phyloP scores from a whole-genome alignment of 2,113 vertebrate genomes.

The Phalacrocorax pelagicus region DNA sequence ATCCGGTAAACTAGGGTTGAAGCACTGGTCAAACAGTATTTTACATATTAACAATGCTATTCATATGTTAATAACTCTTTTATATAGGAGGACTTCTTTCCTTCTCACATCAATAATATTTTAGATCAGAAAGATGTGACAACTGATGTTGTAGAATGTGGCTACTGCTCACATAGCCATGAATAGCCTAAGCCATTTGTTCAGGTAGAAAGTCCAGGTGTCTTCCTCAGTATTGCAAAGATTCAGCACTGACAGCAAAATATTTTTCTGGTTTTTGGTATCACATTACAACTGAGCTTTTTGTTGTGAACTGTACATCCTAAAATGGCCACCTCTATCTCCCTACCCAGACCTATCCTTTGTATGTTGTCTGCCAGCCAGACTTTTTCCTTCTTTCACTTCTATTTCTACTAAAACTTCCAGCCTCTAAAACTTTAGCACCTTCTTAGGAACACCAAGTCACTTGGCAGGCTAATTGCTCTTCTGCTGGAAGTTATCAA shows the following conservation, averaged over 20 bases:
- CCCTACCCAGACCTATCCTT: not conserved
- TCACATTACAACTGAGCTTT: not conserved
- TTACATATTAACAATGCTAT: not conserved
- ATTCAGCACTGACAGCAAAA: not conserved
- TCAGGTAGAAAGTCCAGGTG: not conserved
- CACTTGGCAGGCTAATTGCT: constrained; percentile 55
- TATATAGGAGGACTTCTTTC: not conserved
- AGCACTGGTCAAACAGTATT: not conserved
- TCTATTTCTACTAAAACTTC: not conserved
- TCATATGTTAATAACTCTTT: not conserved
- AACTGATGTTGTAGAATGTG: not conserved
- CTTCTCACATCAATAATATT: not conserved
- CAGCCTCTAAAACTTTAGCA: not conserved
- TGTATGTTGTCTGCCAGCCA: not conserved
- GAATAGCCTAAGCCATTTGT: not conserved
- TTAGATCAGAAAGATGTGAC: not conserved
- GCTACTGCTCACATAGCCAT: not conserved
- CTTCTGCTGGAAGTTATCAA: constrained; percentile 44
- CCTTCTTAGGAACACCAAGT: constrained; percentile 36
- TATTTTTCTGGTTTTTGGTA: not conserved
- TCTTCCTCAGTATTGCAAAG: not conserved
- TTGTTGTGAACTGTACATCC: not conserved
- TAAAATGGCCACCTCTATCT: not conserved
- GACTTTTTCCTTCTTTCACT: not conserved
- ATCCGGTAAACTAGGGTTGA: not conserved